Percentiles rank a stretch among this genome's conserved stretches.
Evolutionary conservation across 2,113 vertebrate genomes (phyloP).

Genomic region (Indicator indicator): DNA sequence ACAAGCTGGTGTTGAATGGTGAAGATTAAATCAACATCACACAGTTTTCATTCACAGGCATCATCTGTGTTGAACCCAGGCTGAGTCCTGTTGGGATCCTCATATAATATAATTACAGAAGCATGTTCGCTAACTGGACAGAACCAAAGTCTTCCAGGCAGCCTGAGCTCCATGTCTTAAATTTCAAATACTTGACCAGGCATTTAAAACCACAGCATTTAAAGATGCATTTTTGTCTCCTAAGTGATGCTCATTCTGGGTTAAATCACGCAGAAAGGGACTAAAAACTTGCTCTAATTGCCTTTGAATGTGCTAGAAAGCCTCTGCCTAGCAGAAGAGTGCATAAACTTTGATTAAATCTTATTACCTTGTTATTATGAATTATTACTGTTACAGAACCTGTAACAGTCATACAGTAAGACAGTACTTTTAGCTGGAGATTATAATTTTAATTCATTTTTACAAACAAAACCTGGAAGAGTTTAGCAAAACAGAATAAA

Average conservation of each 20-base stretch:
- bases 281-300: background rate
- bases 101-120: background rate
- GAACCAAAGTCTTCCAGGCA: background rate
- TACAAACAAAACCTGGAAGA: background rate
- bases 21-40: background rate
- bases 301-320: constrained; percentile 9
- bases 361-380: background rate
- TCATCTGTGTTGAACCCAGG: background rate
- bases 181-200: background rate
- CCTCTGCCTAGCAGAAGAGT: background rate
- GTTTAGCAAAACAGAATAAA: background rate
- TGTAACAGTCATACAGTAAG: background rate
- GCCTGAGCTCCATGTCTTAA: background rate
- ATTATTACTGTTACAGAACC: background rate
- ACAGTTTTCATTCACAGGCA: constrained; percentile 5
- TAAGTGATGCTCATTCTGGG: background rate
- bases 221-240: background rate
- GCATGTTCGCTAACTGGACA: background rate
- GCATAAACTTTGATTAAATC: constrained; percentile 4
- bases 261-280: constrained; percentile 23
- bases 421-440: background rate
- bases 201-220: background rate
- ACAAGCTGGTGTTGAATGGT: background rate
- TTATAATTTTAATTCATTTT: background rate
- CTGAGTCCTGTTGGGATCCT: background rate